phyloP scores from a whole-genome alignment of 2,113 vertebrate species.

The Larimichthys polyactis region DNA sequence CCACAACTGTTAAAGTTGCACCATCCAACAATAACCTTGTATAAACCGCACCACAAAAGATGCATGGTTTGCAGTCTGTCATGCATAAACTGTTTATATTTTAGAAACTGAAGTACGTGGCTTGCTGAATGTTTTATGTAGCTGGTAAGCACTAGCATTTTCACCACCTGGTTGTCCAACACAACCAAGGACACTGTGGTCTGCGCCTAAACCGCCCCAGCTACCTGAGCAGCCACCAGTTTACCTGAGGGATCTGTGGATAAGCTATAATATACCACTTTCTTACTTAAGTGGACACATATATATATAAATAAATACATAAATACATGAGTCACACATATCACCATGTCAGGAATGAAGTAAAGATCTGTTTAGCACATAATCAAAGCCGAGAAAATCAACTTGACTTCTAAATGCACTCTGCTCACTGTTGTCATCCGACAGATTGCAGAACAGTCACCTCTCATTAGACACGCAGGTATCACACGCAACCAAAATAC shows the following conservation, averaged over 20 bases:
- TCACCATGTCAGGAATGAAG: not conserved
- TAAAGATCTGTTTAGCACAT: slow-evolving; percentile 6
- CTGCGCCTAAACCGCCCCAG: no score
- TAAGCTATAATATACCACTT: not conserved
- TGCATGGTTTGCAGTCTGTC: not conserved
- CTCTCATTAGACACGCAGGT: slow-evolving; percentile 52
- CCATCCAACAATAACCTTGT: not conserved
- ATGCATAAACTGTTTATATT: not conserved
- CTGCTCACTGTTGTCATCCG: slow-evolving; percentile 25
- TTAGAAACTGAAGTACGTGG: not conserved
- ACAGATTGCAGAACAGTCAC: slow-evolving; percentile 44
- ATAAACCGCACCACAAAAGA: not conserved
- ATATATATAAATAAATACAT: not conserved
- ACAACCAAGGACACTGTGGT: not conserved
- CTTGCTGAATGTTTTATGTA: not conserved
- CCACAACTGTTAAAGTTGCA: no score
- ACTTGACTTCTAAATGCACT: slow-evolving; percentile 38
- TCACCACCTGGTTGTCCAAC: not conserved
- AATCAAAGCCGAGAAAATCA: slow-evolving; percentile 41
- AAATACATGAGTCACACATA: no score
- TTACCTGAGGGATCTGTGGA: not conserved
- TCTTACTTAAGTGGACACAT: not conserved
- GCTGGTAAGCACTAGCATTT: not conserved
- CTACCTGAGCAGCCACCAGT: not conserved
- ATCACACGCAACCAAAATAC: slow-evolving; percentile 38